Evolutionary conservation across 1,140 invertebrate genomes (phyloP), one percentile per base, ranked within the genome.

Genomic region (Drosophila mayri): DNA sequence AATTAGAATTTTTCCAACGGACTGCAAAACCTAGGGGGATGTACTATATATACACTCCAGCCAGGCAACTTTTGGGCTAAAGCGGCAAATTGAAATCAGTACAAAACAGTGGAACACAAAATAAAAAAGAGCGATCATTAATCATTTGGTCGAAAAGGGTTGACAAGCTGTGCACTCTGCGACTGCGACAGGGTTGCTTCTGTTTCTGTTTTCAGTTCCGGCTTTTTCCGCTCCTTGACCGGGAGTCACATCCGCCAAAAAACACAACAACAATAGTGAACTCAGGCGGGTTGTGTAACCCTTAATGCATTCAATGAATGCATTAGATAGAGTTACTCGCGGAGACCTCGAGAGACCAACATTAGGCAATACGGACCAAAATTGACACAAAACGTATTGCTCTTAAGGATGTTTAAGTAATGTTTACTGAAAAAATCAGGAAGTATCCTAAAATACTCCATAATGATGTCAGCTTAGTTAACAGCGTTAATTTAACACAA

Each of bases 1-100:
- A 90, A 90, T 90, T 90, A 90, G 85, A 90, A 90, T 90, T 90
- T 73, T 73, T 90, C 76, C 78, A 88, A 76, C 73, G 65, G 49
- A 68, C 50, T 40, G 35, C 46, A 38, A 72, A 46, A 43, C n/a
- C 37, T 20, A 52, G 38, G 66, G 66, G 66, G 66, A 49, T 44
- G 38, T 25, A 60, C 49, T 60, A n/a, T 25, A 50, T 50, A 50
- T 60, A 30, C 73, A 58, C 32, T 41, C 16, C 18, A 78, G 25
- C 4, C 38, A 70, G 65, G 44, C 60, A 52, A 76, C 32, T 41
- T 49, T 47, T 32, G 25, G 43, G 54, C 75, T 0, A 46, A 59
- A 44, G 75, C 63, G 68, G 57, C 77, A 78, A 88, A 88, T 88
- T 90, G 85, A 90, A 90, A 90, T 85, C 85, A 85, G 85, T 72